Evolutionary conservation across 2,797 vertebrate species (phyloP).

Genomic region (Pelochelys cantorii): DNA sequence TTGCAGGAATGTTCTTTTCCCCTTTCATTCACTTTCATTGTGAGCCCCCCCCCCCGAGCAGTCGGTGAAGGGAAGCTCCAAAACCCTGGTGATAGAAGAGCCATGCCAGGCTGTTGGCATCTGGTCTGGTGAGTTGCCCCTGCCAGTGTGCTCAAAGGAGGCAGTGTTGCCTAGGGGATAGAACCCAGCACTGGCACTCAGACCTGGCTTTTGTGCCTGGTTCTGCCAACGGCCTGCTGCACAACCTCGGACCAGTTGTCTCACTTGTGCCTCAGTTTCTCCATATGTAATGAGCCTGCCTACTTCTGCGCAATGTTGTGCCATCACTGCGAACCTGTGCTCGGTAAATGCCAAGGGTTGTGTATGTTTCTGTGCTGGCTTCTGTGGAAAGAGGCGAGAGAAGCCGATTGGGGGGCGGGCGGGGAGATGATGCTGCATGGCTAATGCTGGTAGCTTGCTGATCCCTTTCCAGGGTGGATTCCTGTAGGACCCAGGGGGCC

Average conservation of each 20-base stretch:
- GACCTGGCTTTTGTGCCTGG: background rate
- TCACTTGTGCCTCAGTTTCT: background rate
- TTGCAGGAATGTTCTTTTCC: conserved; percentile 54
- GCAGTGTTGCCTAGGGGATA: background rate
- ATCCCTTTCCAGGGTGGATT: background rate
- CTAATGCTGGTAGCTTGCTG: background rate
- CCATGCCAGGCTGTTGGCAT: background rate
- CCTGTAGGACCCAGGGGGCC: background rate
- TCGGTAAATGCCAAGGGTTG: background rate
- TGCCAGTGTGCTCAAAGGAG: background rate
- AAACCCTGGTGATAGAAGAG: too few relatives aligned
- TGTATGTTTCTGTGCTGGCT: too few relatives aligned
- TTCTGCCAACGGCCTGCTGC: background rate
- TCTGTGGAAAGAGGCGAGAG: background rate
- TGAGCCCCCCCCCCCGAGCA: background rate
- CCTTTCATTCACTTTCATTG: background rate
- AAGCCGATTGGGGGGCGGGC: background rate
- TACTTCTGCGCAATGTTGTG: too few relatives aligned
- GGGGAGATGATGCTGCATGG: background rate
- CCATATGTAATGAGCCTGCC: background rate
- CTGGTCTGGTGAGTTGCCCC: too few relatives aligned
- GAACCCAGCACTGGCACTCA: background rate
- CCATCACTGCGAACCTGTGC: background rate
- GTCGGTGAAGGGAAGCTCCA: background rate
- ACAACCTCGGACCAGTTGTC: background rate